These are phyloP conservation scores for Steinernema hermaphroditum DNA, from an alignment of 2,888 invertebrate genomes.

Conservation along the genomic window DNA sequence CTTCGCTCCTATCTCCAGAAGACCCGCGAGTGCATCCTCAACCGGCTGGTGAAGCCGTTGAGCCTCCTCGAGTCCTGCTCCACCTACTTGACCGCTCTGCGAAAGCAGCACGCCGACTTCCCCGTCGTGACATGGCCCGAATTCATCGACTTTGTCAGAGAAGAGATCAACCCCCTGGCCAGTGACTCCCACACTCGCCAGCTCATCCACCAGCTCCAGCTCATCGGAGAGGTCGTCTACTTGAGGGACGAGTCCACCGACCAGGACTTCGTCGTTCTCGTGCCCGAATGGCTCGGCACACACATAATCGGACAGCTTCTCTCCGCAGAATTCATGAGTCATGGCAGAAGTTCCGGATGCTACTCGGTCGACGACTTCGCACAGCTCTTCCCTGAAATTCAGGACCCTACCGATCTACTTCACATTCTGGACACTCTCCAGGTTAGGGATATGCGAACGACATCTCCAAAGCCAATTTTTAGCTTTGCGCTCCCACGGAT, in stretches of 20 bases:
- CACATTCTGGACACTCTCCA: conserved; percentile 76
- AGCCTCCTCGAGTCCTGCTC: conserved; percentile 73
- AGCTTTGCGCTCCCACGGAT: conserved; percentile 57
- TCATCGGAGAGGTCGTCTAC: conserved; percentile 74
- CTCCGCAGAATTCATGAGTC: conserved; percentile 69
- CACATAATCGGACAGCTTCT: conserved; percentile 76
- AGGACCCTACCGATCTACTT: conserved; percentile 75
- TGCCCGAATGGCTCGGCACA: conserved; percentile 75
- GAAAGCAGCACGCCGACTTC: conserved; percentile 72
- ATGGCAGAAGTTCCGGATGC: conserved; percentile 74
- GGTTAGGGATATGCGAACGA: conserved; percentile 69
- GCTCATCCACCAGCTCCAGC: conserved; percentile 73
- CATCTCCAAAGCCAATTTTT: not conserved
- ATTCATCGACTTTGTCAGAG: conserved; percentile 68
- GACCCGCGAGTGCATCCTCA: conserved; percentile 71
- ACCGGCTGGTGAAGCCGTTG: conserved; percentile 71
- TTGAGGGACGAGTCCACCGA: conserved; percentile 71
- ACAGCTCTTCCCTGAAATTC: conserved; percentile 74
- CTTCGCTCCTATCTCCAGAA: conserved; percentile 72
- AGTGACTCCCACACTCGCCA: conserved; percentile 74
- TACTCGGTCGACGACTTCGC: conserved; percentile 78
- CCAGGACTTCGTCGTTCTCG: conserved; percentile 74
- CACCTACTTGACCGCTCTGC: conserved; percentile 68
- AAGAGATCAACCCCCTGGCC: conserved; percentile 74
- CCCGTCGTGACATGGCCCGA: conserved; percentile 73